phyloP scores from a whole-genome alignment of 1,140 invertebrate genomes.

The Probaryconus sp. region DNA sequence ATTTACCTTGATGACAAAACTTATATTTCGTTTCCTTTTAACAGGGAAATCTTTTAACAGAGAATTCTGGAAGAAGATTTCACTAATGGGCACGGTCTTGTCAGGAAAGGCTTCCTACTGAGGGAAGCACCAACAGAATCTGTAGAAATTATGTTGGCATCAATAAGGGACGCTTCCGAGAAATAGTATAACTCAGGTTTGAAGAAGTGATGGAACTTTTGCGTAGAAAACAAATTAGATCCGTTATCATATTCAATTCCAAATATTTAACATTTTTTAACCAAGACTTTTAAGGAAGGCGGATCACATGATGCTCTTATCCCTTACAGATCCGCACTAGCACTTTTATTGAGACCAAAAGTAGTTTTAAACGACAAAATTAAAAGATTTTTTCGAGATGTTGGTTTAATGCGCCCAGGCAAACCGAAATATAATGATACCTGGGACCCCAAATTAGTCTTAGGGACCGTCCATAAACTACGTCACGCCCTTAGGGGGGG shows the following conservation, averaged over 20 bases:
- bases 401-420: constrained; percentile 34
- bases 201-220: constrained; percentile 63
- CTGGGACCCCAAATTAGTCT: constrained; percentile 56
- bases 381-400: constrained; percentile 57
- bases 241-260: background rate
- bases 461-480: too few relatives aligned
- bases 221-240: constrained; percentile 29
- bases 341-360: constrained; percentile 25
- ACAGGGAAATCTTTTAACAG: constrained; percentile 18
- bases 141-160: constrained; percentile 53
- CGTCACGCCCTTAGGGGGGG: too few relatives aligned
- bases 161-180: constrained; percentile 52
- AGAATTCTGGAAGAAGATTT: constrained; percentile 49
- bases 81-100: constrained; percentile 59
- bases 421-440: constrained; percentile 49
- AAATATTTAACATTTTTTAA: constrained; percentile 30
- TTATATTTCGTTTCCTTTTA: constrained; percentile 4
- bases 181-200: constrained; percentile 60
- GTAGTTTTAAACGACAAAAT: constrained; percentile 40
- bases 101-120: constrained; percentile 45
- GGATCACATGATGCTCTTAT: constrained; percentile 6
- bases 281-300: background rate
- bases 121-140: constrained; percentile 36
- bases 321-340: constrained; percentile 14
- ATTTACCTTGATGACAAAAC: constrained; percentile 9